Conservation (phyloP, 2,113 vertebrate genomes). For the Nycticebus coucang region DNA sequence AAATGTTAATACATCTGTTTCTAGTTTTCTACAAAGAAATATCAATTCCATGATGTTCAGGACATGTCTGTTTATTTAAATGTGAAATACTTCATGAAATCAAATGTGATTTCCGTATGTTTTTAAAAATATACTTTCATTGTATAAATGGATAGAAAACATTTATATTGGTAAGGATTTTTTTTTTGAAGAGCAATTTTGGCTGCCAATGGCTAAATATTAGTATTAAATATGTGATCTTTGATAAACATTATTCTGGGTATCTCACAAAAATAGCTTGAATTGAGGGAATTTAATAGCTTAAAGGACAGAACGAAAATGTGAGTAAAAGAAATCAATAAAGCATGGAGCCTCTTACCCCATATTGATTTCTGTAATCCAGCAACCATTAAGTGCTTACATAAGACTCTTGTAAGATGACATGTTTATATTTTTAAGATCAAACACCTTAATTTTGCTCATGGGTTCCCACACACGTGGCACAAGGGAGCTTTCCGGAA, state of each 20-base stretch:
- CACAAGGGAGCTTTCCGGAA: neutral
- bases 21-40: slow-evolving; percentile 34
- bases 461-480: slow-evolving; percentile 32
- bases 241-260: slow-evolving; percentile 66
- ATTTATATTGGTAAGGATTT: neutral
- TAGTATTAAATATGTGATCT: slow-evolving; percentile 54
- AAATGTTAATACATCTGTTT: slow-evolving; percentile 51
- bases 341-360: slow-evolving; percentile 60
- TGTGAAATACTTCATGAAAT: slow-evolving; percentile 44
- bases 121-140: neutral
- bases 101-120: neutral
- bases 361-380: slow-evolving; percentile 74
- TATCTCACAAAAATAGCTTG: slow-evolving; percentile 56
- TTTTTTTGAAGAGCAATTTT: slow-evolving; percentile 52
- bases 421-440: slow-evolving; percentile 74
- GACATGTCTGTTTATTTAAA: neutral
- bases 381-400: slow-evolving; percentile 73
- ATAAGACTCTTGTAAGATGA: slow-evolving; percentile 70
- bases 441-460: slow-evolving; percentile 76
- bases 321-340: slow-evolving; percentile 64
- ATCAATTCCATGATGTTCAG: slow-evolving; percentile 2
- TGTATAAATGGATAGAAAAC: slow-evolving; percentile 2
- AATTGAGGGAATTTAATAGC: slow-evolving; percentile 52
- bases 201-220: slow-evolving; percentile 55
- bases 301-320: slow-evolving; percentile 67